These are phyloP conservation scores for Esox niger DNA, from an alignment of 2,113 vertebrate species.

Conservation along the genomic window DNA sequence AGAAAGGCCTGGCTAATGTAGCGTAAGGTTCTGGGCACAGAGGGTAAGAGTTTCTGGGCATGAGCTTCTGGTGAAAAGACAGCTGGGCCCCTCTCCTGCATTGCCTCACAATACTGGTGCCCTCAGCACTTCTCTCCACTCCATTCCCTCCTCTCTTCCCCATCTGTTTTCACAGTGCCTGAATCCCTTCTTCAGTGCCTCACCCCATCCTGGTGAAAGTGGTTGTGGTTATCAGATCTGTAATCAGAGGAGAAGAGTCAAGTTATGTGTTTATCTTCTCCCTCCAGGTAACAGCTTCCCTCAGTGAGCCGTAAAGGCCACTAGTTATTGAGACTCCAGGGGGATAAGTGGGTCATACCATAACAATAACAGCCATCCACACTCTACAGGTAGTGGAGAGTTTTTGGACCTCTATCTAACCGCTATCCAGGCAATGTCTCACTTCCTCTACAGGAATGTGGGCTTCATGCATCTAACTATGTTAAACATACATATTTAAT, in stretches of 20 bases:
- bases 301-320: constrained; percentile 41
- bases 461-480: constrained; percentile 44
- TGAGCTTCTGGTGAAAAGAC: constrained; percentile 53
- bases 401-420: constrained; percentile 40
- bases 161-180: constrained; percentile 14
- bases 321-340: constrained; percentile 59
- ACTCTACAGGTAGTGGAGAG: constrained; percentile 38
- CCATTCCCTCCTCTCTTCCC: constrained; percentile 22
- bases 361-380: constrained; percentile 45
- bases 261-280: constrained; percentile 42
- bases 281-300: constrained; percentile 45
- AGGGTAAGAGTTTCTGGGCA: constrained; percentile 55
- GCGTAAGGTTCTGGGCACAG: constrained; percentile 66
- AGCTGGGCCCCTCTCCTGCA: constrained; percentile 54
- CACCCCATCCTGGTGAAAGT: constrained; percentile 19
- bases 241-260: constrained; percentile 54
- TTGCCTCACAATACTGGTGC: constrained; percentile 48
- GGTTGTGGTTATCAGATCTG: constrained; percentile 40
- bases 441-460: constrained; percentile 59
- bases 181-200: constrained; percentile 9
- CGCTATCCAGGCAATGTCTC: constrained; percentile 23
- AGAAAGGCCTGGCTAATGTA: constrained; percentile 75
- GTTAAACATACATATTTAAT: constrained; percentile 46
- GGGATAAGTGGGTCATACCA: constrained; percentile 47
- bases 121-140: neutral